A percentile compares a stretch with the other conserved stretches of the same genome.
Conservation (phyloP, 2,113 vertebrate genomes). For the Melospiza melodia region DNA sequence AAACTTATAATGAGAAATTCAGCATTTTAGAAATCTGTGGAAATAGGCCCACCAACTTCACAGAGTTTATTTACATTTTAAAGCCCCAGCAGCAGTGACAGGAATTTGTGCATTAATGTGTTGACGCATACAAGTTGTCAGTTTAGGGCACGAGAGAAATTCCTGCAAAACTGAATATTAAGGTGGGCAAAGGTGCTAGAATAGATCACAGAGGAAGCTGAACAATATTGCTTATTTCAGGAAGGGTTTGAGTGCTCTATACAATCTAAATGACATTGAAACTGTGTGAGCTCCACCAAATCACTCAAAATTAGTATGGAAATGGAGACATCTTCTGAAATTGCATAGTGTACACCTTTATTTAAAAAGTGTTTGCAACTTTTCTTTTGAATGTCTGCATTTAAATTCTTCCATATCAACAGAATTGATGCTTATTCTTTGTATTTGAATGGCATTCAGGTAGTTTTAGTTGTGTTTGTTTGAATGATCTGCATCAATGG, state of each 20-base stretch:
- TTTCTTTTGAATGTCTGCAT: conserved; percentile 17
- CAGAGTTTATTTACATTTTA: neutral
- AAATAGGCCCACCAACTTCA: neutral
- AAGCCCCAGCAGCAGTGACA: neutral
- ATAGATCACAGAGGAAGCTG: neutral
- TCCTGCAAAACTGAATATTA: neutral
- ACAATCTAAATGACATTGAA: neutral
- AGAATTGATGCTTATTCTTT: conserved; percentile 19
- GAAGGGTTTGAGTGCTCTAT: neutral
- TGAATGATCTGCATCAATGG: neutral
- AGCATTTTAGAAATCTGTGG: neutral
- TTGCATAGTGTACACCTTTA: neutral
- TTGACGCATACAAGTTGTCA: accelerated
- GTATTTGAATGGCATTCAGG: conserved; percentile 4
- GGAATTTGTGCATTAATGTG: neutral
- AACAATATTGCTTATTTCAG: neutral
- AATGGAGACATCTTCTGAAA: neutral
- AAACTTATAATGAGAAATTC: neutral
- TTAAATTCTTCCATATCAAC: neutral
- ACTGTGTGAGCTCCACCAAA: neutral
- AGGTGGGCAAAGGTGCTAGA: neutral
- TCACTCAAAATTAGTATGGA: neutral
- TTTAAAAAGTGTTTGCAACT: neutral
- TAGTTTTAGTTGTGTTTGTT: conserved; percentile 24
- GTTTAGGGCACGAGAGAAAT: neutral